These are phyloP conservation scores for Sylvilagus floridanus DNA, from an alignment of 2,797 vertebrate genomes.

Conservation along the genomic window DNA sequence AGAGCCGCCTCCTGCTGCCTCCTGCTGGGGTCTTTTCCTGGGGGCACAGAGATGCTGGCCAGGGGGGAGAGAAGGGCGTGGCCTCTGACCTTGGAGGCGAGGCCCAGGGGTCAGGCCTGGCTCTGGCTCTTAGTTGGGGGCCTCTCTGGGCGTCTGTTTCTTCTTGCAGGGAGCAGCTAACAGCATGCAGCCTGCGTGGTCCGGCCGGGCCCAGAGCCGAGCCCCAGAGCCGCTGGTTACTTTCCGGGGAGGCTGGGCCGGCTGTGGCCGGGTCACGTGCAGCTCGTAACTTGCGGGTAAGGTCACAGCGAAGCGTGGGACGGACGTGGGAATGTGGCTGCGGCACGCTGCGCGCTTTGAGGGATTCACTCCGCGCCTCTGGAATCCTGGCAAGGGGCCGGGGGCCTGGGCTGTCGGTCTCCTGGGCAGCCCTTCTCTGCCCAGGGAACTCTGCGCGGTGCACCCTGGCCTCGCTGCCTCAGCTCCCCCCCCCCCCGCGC, in stretches of 20 bases:
- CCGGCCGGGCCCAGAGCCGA: neutral
- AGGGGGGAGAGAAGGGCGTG: neutral
- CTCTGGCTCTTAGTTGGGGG: neutral
- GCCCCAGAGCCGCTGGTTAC: neutral
- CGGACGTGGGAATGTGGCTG: neutral
- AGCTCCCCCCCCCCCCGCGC: neutral
- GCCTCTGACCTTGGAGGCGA: neutral
- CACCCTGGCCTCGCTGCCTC: neutral
- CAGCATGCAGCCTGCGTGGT: no score
- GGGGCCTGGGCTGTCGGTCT: neutral
- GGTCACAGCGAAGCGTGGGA: constrained; percentile 17
- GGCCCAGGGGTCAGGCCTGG: neutral
- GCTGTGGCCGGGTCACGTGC: neutral
- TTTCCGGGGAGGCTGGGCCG: neutral
- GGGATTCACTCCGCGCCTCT: neutral
- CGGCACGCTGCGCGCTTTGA: neutral
- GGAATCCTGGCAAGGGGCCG: neutral
- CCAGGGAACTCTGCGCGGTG: neutral
- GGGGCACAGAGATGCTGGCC: neutral
- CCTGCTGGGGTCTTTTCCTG: neutral
- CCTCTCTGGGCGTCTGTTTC: neutral
- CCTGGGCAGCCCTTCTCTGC: neutral
- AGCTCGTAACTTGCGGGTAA: neutral
- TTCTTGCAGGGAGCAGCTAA: neutral
- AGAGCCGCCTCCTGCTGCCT: neutral